Base-by-base conservation (phyloP, 2,797 vertebrate genomes). In the Periophthalmus magnuspinnatus region DNA sequence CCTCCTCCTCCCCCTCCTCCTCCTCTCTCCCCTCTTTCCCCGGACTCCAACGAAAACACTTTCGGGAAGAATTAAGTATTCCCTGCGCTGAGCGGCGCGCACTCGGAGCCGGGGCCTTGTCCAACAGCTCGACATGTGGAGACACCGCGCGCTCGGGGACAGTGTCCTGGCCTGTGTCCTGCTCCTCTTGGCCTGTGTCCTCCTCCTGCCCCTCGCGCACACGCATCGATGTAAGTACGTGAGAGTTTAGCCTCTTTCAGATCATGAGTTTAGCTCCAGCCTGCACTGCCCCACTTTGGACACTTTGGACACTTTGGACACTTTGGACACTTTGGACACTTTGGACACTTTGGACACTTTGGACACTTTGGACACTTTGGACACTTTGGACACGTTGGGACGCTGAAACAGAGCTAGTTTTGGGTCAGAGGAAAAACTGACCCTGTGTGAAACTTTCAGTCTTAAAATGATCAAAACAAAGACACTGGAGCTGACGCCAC, bases 151-250 rank as follows among this genome's bases (percentile, higher is more conserved):
- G 61, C 69, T 89, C 21, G 70, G 87, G 73, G 82, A 77, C 41
- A 1, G 63, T 68, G 75, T 41, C 52, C 47, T 86, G 88, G 72
- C 83, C 70, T 82, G 88, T 80, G 81, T 94, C 59, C 5, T 89
- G 16, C n/a, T n/a, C n/a, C n/a, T n/a, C n/a, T n/a, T n/a, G n/a
- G n/a, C n/a, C n/a, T n/a, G n/a, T n/a, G 79, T 92, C 41, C 76
- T 91, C 41, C 76, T 91, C 5, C 78, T 89, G 77, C 77, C 86
- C 52, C 79, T 94, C 69, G 83, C 84, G 85, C 89, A 89, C 56
- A 84, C 92, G 17, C 74, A 88, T 70, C 83, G 70, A 77, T 93
- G 94, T 95, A 87, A 95, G 94, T 93, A 89, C 28, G 76, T 8
- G 0, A 19, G 68, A 36, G 58, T 74, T 78, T 70, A 61, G 52